Evolutionary conservation across 2,888 invertebrate genomes (phyloP).

Genomic region (Acanthococcus lagerstroemiae): DNA sequence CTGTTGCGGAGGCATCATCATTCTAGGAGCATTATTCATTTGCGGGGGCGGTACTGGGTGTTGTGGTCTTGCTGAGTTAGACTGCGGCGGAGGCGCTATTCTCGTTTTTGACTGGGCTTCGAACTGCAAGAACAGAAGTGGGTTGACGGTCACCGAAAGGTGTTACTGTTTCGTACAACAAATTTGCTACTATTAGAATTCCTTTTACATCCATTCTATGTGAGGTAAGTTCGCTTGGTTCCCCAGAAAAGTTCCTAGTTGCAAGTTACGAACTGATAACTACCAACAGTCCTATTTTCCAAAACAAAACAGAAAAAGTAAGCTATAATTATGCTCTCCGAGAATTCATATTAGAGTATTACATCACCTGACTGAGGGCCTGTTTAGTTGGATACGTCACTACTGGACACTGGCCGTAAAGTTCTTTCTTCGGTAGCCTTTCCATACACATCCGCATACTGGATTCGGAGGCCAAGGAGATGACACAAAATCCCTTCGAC

Average conservation of each 20-base stretch:
- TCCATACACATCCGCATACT: conserved; percentile 86
- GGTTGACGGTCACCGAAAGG: neutral
- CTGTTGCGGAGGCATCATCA: conserved; percentile 30
- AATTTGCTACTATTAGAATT: too few relatives aligned
- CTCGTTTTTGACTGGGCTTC: conserved; percentile 87
- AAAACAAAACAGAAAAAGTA: too few relatives aligned
- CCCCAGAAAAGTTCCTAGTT: too few relatives aligned
- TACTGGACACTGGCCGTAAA: conserved; percentile 90
- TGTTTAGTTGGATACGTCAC: conserved; percentile 94
- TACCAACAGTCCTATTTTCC: too few relatives aligned
- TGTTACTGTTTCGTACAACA: too few relatives aligned
- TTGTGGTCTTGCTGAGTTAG: conserved; percentile 40
- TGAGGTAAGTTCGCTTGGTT: too few relatives aligned
- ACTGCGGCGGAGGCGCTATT: conserved; percentile 68
- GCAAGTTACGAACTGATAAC: too few relatives aligned
- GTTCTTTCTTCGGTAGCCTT: conserved; percentile 83
- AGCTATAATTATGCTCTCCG: neutral
- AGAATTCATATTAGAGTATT: neutral
- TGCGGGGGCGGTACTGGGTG: conserved; percentile 34
- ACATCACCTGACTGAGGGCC: conserved; percentile 52
- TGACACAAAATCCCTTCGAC: conserved; percentile 95
- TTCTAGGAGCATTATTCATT: conserved; percentile 48
- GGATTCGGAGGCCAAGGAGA: conserved; percentile 84
- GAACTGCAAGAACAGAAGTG: conserved; percentile 51
- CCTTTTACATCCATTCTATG: too few relatives aligned